phyloP scores from a whole-genome alignment of 2,113 vertebrate species.

The Takifugu flavidus region DNA sequence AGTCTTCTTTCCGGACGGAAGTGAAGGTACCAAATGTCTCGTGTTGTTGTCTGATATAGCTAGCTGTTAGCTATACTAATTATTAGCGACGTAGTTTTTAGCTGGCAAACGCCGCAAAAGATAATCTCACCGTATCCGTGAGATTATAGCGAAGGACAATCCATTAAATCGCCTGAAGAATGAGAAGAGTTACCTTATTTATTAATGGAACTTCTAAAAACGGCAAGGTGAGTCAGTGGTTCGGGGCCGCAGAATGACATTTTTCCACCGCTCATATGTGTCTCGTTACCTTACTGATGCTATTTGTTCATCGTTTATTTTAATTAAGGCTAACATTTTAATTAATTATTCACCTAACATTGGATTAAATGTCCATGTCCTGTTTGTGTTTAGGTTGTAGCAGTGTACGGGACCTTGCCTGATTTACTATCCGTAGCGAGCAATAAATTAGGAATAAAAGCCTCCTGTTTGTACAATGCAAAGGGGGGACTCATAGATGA shows the following conservation, averaged over 20 bases:
- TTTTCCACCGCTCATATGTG: constrained; percentile 22
- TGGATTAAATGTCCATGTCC: too few relatives aligned
- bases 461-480: constrained; percentile 88
- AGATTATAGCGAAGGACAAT: neutral
- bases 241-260: constrained; percentile 44
- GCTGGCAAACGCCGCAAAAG: neutral
- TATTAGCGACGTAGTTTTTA: constrained; percentile 4
- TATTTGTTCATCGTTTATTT: neutral
- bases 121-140: neutral
- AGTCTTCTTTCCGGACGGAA: neutral
- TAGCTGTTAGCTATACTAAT: constrained; percentile 36
- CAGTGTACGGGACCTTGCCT: constrained; percentile 90
- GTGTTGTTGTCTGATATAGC: constrained; percentile 50
- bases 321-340: neutral
- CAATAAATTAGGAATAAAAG: constrained; percentile 93
- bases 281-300: neutral
- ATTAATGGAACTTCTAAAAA: constrained; percentile 90
- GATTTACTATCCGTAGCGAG: constrained; percentile 93
- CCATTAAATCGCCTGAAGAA: constrained; percentile 65
- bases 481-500: constrained; percentile 96
- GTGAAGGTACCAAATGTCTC: constrained; percentile 46
- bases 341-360: too few relatives aligned
- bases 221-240: constrained; percentile 83
- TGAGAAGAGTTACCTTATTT: constrained; percentile 96
- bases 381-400: constrained; percentile 82